Evolutionary conservation across 2,113 vertebrate genomes (phyloP).

Genomic region (Brachionichthys hirsutus): DNA sequence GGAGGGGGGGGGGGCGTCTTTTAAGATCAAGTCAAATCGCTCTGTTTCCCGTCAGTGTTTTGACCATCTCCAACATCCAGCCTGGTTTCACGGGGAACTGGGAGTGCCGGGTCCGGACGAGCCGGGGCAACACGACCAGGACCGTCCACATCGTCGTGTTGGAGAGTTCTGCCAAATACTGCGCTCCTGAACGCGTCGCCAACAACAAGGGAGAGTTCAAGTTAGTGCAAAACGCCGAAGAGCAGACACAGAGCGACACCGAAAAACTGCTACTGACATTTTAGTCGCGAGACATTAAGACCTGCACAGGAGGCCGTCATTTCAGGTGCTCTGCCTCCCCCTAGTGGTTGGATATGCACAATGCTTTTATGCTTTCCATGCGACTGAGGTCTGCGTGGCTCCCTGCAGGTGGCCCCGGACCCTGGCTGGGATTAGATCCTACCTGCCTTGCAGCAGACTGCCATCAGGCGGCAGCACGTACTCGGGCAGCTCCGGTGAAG

Average conservation of each 20-base stretch:
- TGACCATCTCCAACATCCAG: constrained; percentile 98
- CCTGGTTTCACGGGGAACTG: constrained; percentile 94
- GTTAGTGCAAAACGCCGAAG: constrained; percentile 70
- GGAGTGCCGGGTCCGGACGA: constrained; percentile 92
- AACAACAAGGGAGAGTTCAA: constrained; percentile 99
- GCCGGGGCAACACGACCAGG: constrained; percentile 92
- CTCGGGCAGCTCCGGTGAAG: constrained; percentile 83
- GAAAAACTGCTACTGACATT: too few relatives aligned
- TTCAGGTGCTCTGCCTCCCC: too few relatives aligned
- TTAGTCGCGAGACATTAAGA: not conserved
- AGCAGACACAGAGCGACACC: not conserved
- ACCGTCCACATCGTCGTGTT: constrained; percentile 93
- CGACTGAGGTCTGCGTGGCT: not conserved
- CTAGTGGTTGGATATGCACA: too few relatives aligned
- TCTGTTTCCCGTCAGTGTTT: constrained; percentile 73
- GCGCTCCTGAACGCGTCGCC: constrained; percentile 86
- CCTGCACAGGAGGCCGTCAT: not conserved
- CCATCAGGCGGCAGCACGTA: constrained; percentile 84
- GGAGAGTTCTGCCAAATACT: constrained; percentile 94
- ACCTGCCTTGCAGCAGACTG: constrained; percentile 87
- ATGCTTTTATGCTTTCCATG: too few relatives aligned
- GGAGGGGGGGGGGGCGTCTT: too few relatives aligned
- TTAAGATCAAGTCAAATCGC: too few relatives aligned
- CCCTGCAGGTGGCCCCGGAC: constrained; percentile 91
- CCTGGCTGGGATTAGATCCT: constrained; percentile 89